Base-by-base conservation (phyloP, 2,888 invertebrate genomes). In the Nomada lathburiana region DNA sequence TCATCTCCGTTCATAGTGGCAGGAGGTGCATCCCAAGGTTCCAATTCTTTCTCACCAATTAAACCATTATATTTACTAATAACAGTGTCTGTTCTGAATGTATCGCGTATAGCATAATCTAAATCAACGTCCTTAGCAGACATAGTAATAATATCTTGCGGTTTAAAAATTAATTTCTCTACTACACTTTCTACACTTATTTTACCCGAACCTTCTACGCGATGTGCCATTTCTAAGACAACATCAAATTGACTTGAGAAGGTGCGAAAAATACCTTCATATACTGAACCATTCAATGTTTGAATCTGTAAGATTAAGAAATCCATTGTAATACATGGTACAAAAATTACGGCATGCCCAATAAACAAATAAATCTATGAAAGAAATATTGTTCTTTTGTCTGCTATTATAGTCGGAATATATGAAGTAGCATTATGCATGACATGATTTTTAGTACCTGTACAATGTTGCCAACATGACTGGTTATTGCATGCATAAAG, bases 181-280 rank as follows among this genome's bases (percentile, higher is more conserved):
- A 96, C 96, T 72, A 97, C 95, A 9, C 96, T 96, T 84, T 97
- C 97, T 52, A 96, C 96, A 67, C 95, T 95, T 88, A 97, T 95
- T 77, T 94, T 94, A 29, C 96, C 96, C 53, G 96, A 96, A 85
- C 95, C 95, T 89, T 97, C 97, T 76, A 97, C 96, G 93, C 97
- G 97, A 93, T 98, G 97, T 63, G 97, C 98, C 94, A 98, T 96
- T 94, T 98, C 98, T 93, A 98, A 94, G 82, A 98, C 98, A 83
- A 97, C 96, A 93, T 98, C 98, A 94, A 98, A 98, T 94, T 97
- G 96, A 90, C 97, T 96, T 87, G 98, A 98, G 94, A 98, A 98
- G 55, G 98, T 98, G 93, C 96, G 96, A 93, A 98, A 97, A 82
- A 98, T 96, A 29, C 98, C 98, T 94, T 98, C 98, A 95, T 97